phyloP scores from a whole-genome alignment of 2,113 vertebrate species.

The Leiothrix lutea region DNA sequence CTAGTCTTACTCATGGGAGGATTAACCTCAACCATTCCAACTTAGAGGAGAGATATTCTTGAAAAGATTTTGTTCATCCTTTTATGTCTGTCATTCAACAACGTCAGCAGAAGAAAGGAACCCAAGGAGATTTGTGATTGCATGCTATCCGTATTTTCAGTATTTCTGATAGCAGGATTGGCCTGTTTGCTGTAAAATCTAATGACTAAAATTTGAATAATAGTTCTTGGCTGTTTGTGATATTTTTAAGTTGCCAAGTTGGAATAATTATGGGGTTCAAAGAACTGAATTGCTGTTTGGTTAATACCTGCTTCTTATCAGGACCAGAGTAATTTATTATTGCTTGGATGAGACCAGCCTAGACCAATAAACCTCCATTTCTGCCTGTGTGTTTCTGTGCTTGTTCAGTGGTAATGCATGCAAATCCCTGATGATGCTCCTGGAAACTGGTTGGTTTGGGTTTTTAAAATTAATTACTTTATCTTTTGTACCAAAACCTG shows the following conservation, averaged over 20 bases:
- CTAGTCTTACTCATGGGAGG: background rate
- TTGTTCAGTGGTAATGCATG: background rate
- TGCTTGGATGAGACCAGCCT: background rate
- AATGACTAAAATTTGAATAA: background rate
- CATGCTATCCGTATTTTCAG: background rate
- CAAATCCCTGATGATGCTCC: background rate
- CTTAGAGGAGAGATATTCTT: background rate
- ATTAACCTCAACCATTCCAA: background rate
- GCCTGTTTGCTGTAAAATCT: background rate
- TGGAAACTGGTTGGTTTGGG: background rate
- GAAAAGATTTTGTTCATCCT: background rate
- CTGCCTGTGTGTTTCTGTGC: background rate
- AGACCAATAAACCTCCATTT: background rate
- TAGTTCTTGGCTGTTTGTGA: background rate
- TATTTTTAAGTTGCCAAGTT: background rate
- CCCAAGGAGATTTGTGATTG: background rate
- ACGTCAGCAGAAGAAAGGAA: background rate
- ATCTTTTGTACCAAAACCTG: background rate
- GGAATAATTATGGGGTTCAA: background rate
- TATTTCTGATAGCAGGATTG: background rate
- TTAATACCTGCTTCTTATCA: background rate
- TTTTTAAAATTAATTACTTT: background rate
- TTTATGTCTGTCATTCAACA: background rate
- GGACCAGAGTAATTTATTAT: background rate
- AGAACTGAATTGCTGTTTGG: background rate